A percentile compares a stretch with the other conserved stretches of the same genome.
Evolutionary conservation across 2,113 vertebrate genomes (phyloP).

Genomic region (Otocyon megalotis): DNA sequence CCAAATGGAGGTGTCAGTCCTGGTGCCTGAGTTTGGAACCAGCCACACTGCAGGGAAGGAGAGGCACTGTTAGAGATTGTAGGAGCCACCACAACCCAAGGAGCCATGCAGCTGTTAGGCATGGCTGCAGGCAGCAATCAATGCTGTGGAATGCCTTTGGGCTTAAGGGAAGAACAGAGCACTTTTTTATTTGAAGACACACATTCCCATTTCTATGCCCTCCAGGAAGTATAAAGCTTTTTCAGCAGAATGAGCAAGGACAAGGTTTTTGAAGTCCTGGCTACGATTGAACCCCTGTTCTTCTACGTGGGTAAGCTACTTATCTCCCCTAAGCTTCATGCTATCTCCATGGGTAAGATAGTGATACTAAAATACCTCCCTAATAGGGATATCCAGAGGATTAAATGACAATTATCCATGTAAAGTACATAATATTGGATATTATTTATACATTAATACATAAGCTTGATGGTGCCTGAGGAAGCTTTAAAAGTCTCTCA

Average conservation of each 20-base stretch:
- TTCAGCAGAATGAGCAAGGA: not conserved
- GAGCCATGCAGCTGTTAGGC: too few relatives aligned
- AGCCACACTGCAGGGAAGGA: not conserved
- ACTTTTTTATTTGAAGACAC: not conserved
- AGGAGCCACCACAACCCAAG: fast-evolving
- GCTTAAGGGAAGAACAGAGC: not conserved
- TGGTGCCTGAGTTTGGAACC: not conserved
- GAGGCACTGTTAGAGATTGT: not conserved
- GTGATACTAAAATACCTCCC: not conserved
- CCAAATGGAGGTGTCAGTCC: not conserved
- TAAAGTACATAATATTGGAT: not conserved
- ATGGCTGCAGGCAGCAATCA: not conserved
- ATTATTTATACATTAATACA: not conserved
- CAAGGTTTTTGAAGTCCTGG: not conserved
- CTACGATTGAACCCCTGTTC: not conserved
- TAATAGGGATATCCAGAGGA: not conserved
- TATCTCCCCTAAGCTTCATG: not conserved
- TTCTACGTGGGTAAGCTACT: not conserved
- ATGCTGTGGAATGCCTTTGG: not conserved
- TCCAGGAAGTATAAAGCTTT: not conserved
- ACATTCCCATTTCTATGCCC: not conserved
- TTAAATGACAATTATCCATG: not conserved
- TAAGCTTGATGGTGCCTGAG: not conserved
- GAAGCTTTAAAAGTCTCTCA: not conserved
- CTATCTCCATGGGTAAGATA: not conserved